phyloP scores from a whole-genome alignment of 2,113 vertebrate species.

The Chaetorhynchus papuensis region DNA sequence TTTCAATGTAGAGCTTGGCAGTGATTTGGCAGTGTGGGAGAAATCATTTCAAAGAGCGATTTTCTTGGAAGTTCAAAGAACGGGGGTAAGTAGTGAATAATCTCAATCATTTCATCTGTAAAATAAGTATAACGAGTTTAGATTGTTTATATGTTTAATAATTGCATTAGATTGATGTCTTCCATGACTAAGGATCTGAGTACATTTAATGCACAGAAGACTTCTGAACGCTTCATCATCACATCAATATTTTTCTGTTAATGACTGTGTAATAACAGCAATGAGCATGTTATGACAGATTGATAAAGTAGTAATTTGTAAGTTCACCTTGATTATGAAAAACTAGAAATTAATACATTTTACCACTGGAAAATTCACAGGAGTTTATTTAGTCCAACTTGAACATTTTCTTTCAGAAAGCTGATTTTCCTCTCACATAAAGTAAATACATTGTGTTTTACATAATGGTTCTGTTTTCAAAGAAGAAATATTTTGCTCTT shows the following conservation, averaged over 20 bases:
- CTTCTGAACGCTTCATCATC: neutral
- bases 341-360: neutral
- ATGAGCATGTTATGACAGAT: neutral
- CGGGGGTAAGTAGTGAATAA: slow-evolving; percentile 76
- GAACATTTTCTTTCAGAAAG: neutral
- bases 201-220: neutral
- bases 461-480: neutral
- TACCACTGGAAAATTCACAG: neutral
- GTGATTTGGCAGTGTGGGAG: slow-evolving; percentile 86
- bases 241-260: neutral
- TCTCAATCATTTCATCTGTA: neutral
- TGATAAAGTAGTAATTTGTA: neutral
- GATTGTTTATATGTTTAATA: neutral
- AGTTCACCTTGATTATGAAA: neutral
- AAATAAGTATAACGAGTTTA: neutral
- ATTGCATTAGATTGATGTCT: neutral
- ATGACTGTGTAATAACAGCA: neutral
- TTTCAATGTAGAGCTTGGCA: slow-evolving; percentile 86
- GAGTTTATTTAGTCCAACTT: neutral
- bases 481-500: neutral
- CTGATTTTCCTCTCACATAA: neutral
- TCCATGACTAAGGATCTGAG: neutral
- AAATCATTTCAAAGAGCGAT: slow-evolving; percentile 90
- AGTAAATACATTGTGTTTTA: neutral
- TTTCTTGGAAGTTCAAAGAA: slow-evolving; percentile 90